These are phyloP conservation scores for Centrocercus urophasianus DNA, from an alignment of 2,113 vertebrate genomes.

Conservation along the genomic window DNA sequence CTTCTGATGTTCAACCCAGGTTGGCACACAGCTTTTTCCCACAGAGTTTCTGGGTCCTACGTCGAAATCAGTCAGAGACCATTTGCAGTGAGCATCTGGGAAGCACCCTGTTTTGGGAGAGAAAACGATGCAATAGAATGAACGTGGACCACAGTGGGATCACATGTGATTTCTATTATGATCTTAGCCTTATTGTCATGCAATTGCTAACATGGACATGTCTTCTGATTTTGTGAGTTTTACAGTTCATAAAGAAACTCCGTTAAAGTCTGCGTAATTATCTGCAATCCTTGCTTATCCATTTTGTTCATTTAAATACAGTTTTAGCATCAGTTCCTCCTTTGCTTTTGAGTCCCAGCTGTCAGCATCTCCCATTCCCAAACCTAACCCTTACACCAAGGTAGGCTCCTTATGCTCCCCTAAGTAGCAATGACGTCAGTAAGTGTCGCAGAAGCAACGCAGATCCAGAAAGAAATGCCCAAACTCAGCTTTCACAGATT, in stretches of 20 bases:
- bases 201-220: neutral
- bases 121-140: neutral
- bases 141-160: neutral
- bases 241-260: neutral
- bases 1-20: neutral
- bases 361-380: conserved; percentile 39
- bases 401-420: conserved; percentile 33
- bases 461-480: conserved; percentile 29
- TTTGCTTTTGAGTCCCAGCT: conserved; percentile 11
- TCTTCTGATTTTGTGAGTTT: conserved; percentile 5
- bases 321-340: conserved; percentile 15
- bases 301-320: neutral
- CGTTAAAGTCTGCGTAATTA: neutral
- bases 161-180: neutral
- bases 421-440: conserved; percentile 45
- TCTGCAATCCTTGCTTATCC: neutral
- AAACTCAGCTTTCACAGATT: conserved; percentile 43
- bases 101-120: neutral
- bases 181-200: neutral
- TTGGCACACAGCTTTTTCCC: neutral
- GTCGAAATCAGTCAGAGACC: neutral
- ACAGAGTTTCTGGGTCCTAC: neutral
- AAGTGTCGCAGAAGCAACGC: conserved; percentile 36
- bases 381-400: conserved; percentile 44
- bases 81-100: neutral